Base-by-base conservation (phyloP, 2,113 vertebrate genomes). In the Ophiodon elongatus region DNA sequence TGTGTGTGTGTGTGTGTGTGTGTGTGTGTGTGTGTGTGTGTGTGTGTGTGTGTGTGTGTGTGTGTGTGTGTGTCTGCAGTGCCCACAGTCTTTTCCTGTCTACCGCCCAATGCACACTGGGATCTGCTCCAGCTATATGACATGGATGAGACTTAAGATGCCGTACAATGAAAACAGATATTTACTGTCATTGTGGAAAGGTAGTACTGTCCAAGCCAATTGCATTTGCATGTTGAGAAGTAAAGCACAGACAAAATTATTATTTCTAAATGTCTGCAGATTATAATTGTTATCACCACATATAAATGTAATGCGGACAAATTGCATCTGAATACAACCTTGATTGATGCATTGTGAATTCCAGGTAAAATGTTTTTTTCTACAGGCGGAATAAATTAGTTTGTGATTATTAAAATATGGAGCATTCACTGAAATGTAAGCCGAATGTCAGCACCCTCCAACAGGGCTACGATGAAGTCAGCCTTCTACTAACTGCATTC, bases 141-240 rank as follows among this genome's bases (percentile, higher is more conserved):
- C 65, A 81, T 50, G 76, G 82, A 74, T 66, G 65, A 63, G 78
- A 82, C 56, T 81, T 85, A 84, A 59, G 85, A 68, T 75, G 71
- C 67, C 63, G 64, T 10, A 85, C 75, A 89, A 84, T 77, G 78
- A 83, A 86, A 91, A 88, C 90, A 88, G 80, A 88, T 90, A 82
- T 88, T 87, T 77, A 57, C 87, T 85, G 82, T 76, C 54, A 47
- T 27, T 67, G 74, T 76, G 67, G 75, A 71, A 43, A 69, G 65
- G 82, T 79, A 57, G 35, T 1, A 14, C 43, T 60, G 56, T 66
- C 47, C 23, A 52, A 62, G 52, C 31, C 56, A 65, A 75, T 64
- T 71, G 41, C 39, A 70, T 85, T 71, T 62, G 62, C 35, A 45
- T 71, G 52, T 68, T 72, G 29, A 59, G 8, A 43, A 57, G 33